Base-by-base conservation (phyloP, 1,140 invertebrate genomes). In the Pseudobourletiella spinata region DNA sequence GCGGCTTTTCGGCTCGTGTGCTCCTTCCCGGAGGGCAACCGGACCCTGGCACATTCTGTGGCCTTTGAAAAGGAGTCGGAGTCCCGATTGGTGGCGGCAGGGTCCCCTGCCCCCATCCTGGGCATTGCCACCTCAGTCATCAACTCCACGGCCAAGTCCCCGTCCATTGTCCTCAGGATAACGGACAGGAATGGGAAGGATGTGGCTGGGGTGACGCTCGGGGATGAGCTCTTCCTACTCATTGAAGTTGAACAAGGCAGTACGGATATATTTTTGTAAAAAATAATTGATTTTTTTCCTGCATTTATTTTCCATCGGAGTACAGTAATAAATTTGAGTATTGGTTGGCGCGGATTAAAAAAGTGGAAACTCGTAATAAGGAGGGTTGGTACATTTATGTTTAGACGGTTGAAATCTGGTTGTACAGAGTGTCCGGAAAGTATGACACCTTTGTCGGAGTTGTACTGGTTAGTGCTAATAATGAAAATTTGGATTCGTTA, bases 1-100 rank as follows among this genome's bases (percentile, higher is more conserved):
- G 63, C 65, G 6, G 65, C 65, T 2, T 70, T 70, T 55, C 65
- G 65, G 6, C 50, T 70, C n/a, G 62, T 70, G 14, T 67, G 65
- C 50, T 57, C 42, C 16, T 70, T 67, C 46, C 68, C 65, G 16
- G 65, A 67, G 63, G 57, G 46, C 18, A 70, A 70, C 51, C 28
- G 65, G 44, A 67, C 68, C 14, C 35, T 70, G 20, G 55, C 68
- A n/a, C 64, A 70, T 24, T 55, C 59, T 11, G 18, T 70, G 16
- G 68, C 61, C 1, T 70, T 65, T 42, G 65, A 67, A 24, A 68
- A 68, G 43, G 67, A 65, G 60, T 67, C 65, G 0, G 68, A 70
- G 44, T 70, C 65, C 18, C 28, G 61, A 22, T 43, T 67, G 3
- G 56, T 67, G 3, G 51, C 62, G 42, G 35, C 55, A n/a, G 56